A percentile compares a stretch with the other conserved stretches of the same genome.
These are phyloP conservation scores for Epizoanthus ramosus DNA, from an alignment of 92 coral and sea anemone genomes.

Conservation along the genomic window DNA sequence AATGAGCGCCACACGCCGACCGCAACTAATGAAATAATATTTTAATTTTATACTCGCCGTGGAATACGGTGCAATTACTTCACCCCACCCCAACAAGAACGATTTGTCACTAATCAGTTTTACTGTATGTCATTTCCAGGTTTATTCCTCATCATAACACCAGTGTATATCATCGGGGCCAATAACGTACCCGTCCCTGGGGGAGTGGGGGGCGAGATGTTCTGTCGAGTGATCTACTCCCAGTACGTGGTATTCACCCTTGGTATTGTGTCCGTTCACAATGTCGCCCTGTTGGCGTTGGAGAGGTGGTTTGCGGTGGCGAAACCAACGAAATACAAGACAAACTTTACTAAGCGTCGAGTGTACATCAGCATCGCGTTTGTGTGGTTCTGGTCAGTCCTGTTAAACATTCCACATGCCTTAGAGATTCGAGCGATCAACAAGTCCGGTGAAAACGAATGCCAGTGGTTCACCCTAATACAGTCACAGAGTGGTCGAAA, in stretches of 20 bases:
- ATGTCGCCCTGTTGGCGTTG: conserved; percentile 68
- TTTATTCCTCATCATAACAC: conserved; percentile 67
- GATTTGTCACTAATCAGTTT: no score
- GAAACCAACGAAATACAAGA: conserved; percentile 67
- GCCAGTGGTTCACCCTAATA: conserved; percentile 33
- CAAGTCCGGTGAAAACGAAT: not conserved
- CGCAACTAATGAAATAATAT: no score
- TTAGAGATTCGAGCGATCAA: conserved; percentile 33
- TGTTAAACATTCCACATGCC: conserved; percentile 37
- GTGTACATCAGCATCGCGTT: conserved; percentile 36
- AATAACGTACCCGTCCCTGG: conserved; percentile 75
- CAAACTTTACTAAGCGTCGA: conserved; percentile 53
- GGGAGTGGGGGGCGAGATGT: conserved; percentile 82
- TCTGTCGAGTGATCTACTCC: conserved; percentile 80
- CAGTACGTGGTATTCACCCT: conserved; percentile 75
- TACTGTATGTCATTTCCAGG: conserved; percentile 44
- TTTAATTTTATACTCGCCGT: no score
- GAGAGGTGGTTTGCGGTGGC: conserved; percentile 84
- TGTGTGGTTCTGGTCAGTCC: conserved; percentile 40
- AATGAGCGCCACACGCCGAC: no score
- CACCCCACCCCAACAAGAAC: no score
- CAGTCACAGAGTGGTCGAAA: conserved; percentile 19
- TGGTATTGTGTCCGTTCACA: conserved; percentile 87
- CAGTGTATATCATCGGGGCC: conserved; percentile 73
- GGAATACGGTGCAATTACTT: no score